Evolutionary conservation across 2,797 vertebrate genomes (phyloP), one percentile per base, ranked within the genome.

Genomic region (Oryzias sinensis): DNA sequence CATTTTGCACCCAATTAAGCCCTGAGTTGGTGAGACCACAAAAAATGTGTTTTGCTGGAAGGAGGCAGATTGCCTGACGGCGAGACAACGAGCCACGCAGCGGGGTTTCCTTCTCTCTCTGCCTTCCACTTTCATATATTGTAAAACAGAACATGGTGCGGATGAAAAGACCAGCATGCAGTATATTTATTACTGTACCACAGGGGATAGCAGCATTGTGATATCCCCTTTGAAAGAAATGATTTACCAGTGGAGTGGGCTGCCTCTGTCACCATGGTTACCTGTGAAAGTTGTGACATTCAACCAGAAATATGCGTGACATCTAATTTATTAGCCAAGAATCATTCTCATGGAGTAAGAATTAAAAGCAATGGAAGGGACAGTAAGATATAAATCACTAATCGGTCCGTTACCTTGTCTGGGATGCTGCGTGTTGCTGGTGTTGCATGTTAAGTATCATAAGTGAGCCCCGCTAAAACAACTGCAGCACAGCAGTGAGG

Each of bases 1-100:
- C 87, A 74, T 80, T 89, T 88, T 85, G 80, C 78, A 78, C 64
- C 77, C 81, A 74, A 86, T 89, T 86, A 81, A 75, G 59, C 33
- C 58, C n/a, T 81, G 79, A 80, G 80, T 76, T 59, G 57, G 83
- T 79, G 56, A 29, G 59, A 70, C 74, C 73, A 71, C 73, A 62
- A 74, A 80, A 72, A 62, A 67, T 68, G n/a, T 74, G 72, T 83
- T 74, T 22, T 67, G 75, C 71, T 70, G 0, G 0, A 37, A 25
- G 55, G 20, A 20, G 52, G 51, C 2, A 16, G 57, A 65, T 45
- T 61, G 55, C 52, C 52, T 9, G 16, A 18, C 40, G 65, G 61
- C 60, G 59, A 79, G 74, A 74, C 45, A 69, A 76, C 68, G 57
- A 6, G 58, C 56, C 56, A 55, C 74, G 42, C 72, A 65, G 53